Evolutionary conservation across 2,797 vertebrate genomes (phyloP).

Genomic region (Thunnus albacares): DNA sequence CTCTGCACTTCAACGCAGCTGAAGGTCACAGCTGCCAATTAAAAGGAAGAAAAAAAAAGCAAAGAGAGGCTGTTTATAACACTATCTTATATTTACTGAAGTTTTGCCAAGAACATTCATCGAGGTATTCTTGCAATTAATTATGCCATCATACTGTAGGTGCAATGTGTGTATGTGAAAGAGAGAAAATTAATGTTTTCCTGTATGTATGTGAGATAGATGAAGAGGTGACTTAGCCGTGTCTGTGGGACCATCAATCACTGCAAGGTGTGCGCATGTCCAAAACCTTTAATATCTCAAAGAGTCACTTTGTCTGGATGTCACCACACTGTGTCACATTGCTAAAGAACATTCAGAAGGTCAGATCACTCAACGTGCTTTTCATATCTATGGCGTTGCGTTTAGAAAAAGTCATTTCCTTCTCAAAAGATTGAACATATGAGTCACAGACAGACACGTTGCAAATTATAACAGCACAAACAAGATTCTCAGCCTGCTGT

Average conservation of each 20-base stretch:
- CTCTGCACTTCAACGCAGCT: slow-evolving; percentile 58
- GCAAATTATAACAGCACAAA: slow-evolving; percentile 32
- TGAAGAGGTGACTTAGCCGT: slow-evolving; percentile 37
- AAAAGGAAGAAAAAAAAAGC: slow-evolving; percentile 36
- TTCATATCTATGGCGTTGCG: slow-evolving; percentile 52
- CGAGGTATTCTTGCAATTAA: slow-evolving; percentile 24
- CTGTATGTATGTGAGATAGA: slow-evolving; percentile 33
- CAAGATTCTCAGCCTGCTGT: neutral
- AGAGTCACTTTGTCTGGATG: slow-evolving; percentile 68
- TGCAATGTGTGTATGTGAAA: neutral
- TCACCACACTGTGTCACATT: slow-evolving; percentile 59
- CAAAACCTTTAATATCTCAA: slow-evolving; percentile 57
- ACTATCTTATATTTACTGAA: slow-evolving; percentile 40
- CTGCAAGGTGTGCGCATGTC: slow-evolving; percentile 43
- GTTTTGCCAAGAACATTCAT: slow-evolving; percentile 33
- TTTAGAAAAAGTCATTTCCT: slow-evolving; percentile 55
- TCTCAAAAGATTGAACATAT: slow-evolving; percentile 53
- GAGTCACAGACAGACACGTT: slow-evolving; percentile 49
- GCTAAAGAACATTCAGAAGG: slow-evolving; percentile 61
- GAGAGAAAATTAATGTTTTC: slow-evolving; percentile 23
- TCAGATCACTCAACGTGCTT: slow-evolving; percentile 45
- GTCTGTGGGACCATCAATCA: slow-evolving; percentile 56
- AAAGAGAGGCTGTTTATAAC: slow-evolving; percentile 42
- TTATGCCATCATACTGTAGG: neutral
- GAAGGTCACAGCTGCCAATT: slow-evolving; percentile 77